Base-by-base conservation (phyloP, 2,113 vertebrate genomes). In the Sinosuthora webbiana region DNA sequence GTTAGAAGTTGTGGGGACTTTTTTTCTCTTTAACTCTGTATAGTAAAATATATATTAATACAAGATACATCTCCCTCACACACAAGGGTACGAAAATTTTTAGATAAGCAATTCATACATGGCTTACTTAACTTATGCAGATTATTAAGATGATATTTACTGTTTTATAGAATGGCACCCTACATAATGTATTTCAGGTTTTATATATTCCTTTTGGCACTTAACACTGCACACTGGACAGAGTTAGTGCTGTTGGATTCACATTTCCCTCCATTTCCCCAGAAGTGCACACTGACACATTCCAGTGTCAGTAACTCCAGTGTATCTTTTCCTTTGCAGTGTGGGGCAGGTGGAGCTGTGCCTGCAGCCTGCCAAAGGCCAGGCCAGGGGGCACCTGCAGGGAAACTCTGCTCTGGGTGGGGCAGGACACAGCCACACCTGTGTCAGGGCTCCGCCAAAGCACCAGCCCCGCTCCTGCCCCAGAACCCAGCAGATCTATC, bases 321-420 rank as follows among this genome's bases (percentile, higher is more conserved):
- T 2, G 5, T 6, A 9, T 15, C 16, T 68, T 28, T 18, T 42
- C 16, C 19, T 52, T 3, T 5, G 6, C 12, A 19, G 18, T 0
- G 13, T 24, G 60, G 69, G 19, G n/a, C 47, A 27, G 0, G 0
- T 4, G 5, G 21, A 18, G 8, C n/a, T 33, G 47, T 13, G 45
- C 25, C 35, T 45, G 53, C 68, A 64, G 52, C 45, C 56, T 37
- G 5, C 9, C 16, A 9, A 49, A 77, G 65, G 5, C 24, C 64
- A 59, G 37, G 69, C 28, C 49, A 33, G 6, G 2, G 19, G 27
- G 13, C 6, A 57, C 1, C 59, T 15, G 2, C 25, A 78, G 55
- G 68, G 62, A 76, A 56, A 33, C 8, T 5, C 3, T 4, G 0
- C 62, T 13, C 41, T 45, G 37, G 63, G 6, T 15, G n/a, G 4